Base-by-base conservation (phyloP, 2,113 vertebrate genomes). In the Oreochromis tanganicae region DNA sequence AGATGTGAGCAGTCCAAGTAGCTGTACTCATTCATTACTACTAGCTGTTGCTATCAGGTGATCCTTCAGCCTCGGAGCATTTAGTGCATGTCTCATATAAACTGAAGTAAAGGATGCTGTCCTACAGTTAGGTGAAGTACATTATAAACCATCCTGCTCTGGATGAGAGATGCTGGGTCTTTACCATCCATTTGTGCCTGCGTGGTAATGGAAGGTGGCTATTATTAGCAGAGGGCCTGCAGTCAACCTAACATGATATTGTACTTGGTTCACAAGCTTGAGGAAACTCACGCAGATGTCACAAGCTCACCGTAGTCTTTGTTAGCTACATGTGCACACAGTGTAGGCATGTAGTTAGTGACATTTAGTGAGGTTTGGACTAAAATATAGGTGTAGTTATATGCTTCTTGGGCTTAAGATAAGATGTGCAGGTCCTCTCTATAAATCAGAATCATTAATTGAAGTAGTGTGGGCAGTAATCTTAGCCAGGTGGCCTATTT, bases 151-250 rank as follows among this genome's bases (percentile, higher is more conserved):
- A 4, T 86, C 61, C 57, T 27, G 80, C 63, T 50, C 75, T 55
- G 34, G 50, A 73, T 83, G 90, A 57, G 56, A 78, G 78, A 81
- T 75, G 83, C 85, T 84, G 46, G 81, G 91, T 83, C 87, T 88
- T 84, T 81, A 85, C 38, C 85, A 84, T 85, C 86, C 91, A 88
- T 91, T 89, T 88, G 85, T 78, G 17, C 27, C 73, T 52, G 52
- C 4, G 27, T 78, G 46, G 82, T 87, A 85, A 92, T 91, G 82
- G 82, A 85, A 88, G 88, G 85, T 83, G 59, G 90, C 91, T 95
- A 92, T 94, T 92, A 90, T 94, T 94, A 95, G 94, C 87, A 52
- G 73, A 88, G 80, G 87, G 90, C 90, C 88, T 88, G 88, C 66
- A 91, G 90, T 93, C 80, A 90, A 57, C 73, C 82, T 93, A 66